Conservation (phyloP, 2,888 invertebrate genomes). For the Fragum sueziense region DNA sequence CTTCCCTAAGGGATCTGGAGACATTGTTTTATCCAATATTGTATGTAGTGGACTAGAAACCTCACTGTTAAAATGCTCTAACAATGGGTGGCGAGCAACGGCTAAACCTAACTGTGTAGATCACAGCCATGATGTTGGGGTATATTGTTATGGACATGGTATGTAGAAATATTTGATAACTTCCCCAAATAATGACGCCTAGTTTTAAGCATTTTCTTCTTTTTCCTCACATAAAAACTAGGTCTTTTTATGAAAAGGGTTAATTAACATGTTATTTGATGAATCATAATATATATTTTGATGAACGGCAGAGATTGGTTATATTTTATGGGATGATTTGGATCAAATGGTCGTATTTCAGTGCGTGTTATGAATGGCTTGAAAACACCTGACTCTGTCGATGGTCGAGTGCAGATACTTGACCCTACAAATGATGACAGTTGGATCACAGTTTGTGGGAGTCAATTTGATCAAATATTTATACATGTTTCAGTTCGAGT, state of each 20-base stretch:
- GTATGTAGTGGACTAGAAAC: constrained; percentile 68
- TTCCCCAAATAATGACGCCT: neutral
- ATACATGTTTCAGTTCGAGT: no score
- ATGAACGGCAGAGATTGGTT: no score
- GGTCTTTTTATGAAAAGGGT: no score
- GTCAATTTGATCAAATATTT: constrained; percentile 60
- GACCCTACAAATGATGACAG: constrained; percentile 81
- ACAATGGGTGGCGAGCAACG: constrained; percentile 63
- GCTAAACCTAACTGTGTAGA: constrained; percentile 41
- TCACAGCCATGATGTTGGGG: constrained; percentile 67
- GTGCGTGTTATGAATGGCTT: constrained; percentile 61
- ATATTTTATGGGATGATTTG: no score
- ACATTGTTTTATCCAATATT: constrained; percentile 64
- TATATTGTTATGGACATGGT: constrained; percentile 70
- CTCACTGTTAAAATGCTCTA: constrained; percentile 67
- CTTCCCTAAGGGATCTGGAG: constrained; percentile 43
- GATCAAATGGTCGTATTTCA: no score
- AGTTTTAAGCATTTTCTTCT: neutral
- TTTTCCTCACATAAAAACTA: no score
- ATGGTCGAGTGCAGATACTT: constrained; percentile 57
- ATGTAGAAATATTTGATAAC: neutral
- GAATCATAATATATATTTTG: no score
- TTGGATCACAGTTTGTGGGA: constrained; percentile 91
- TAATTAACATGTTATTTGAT: no score
- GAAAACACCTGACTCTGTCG: constrained; percentile 41